These are phyloP conservation scores for Odontomachus brunneus DNA, from an alignment of 1,140 invertebrate genomes.

Conservation along the genomic window DNA sequence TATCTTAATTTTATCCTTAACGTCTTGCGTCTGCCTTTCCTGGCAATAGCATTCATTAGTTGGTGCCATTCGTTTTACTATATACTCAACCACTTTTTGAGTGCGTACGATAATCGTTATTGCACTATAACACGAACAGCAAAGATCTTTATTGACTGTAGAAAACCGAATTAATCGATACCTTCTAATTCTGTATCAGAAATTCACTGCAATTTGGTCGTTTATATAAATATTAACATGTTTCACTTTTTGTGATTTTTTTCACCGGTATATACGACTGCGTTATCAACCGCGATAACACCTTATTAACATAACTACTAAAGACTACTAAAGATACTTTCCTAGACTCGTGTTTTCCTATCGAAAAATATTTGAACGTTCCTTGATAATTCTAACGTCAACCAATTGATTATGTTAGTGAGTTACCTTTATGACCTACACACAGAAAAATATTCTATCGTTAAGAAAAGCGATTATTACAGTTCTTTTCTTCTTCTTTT, in stretches of 20 bases:
- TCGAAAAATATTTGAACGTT: not conserved
- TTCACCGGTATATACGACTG: not conserved
- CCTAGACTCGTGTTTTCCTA: no score
- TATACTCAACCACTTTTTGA: slow-evolving; percentile 27
- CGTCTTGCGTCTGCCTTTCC: slow-evolving; percentile 54
- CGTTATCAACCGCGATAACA: not conserved
- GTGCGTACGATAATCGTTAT: slow-evolving; percentile 48
- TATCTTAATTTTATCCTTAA: slow-evolving; percentile 72
- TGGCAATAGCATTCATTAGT: slow-evolving; percentile 62
- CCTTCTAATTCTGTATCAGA: not conserved
- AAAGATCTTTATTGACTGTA: slow-evolving; percentile 41
- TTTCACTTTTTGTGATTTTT: not conserved
- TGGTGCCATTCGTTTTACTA: slow-evolving; percentile 60
- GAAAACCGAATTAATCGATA: slow-evolving; percentile 31
- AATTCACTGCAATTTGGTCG: not conserved
- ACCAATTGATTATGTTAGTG: not conserved
- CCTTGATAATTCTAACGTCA: not conserved
- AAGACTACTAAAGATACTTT: no score
- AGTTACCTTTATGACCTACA: no score
- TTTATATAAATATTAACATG: slow-evolving; percentile 13
- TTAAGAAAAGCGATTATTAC: no score
- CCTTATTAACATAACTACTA: no score
- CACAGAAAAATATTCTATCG: no score
- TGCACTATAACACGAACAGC: slow-evolving; percentile 48
- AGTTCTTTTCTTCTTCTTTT: no score